Base-by-base conservation (phyloP, 2,888 invertebrate genomes). In the Watsonalla binaria region DNA sequence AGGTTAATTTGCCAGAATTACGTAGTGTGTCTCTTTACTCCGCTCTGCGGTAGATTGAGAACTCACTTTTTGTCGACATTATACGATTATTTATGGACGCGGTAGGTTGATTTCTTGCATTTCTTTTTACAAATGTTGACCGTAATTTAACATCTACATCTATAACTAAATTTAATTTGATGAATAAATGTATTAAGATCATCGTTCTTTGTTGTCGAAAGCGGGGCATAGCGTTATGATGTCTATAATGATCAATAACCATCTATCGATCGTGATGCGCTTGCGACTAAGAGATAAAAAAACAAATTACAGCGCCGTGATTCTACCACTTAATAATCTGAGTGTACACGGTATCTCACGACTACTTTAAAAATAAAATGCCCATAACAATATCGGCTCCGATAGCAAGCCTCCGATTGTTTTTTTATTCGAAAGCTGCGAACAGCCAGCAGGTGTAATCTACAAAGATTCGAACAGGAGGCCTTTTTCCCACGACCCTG, bases 401-500 rank as follows among this genome's bases (percentile, higher is more conserved):
- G 70, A 79, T 74, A 86, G 80, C 82, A 84, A 76, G 79, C 78
- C 80, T 76, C 75, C 78, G 84, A 84, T 84, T 89, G 89, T 84
- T 83, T 80, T 24, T 79, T 76, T 80, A 86, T 42, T 83, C 81
- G 83, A 87, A 90, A 87, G 90, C 89, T 88, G 89, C 88, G 84
- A 83, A 85, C 82, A 84, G 81, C 80, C 80, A 86, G 87, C 90
- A 90, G 90, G 90, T 90, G 90, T 88, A 90, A 80, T 86, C 79
- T 78, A 85, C 87, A 86, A 87, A 83, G 82, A 82, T 79, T 76
- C 74, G 82, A 86, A 84, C 89, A 89, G 90, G 78, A 89, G 90
- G 89, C 89, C 81, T 84, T 87, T 86, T 90, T 90, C 90, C 90
- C 90, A 90, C 90, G 90, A 78, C 84, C 82, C 78, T 78, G 81